These are phyloP conservation scores for Alauda arvensis DNA, from an alignment of 2,797 vertebrate genomes.

Conservation along the genomic window DNA sequence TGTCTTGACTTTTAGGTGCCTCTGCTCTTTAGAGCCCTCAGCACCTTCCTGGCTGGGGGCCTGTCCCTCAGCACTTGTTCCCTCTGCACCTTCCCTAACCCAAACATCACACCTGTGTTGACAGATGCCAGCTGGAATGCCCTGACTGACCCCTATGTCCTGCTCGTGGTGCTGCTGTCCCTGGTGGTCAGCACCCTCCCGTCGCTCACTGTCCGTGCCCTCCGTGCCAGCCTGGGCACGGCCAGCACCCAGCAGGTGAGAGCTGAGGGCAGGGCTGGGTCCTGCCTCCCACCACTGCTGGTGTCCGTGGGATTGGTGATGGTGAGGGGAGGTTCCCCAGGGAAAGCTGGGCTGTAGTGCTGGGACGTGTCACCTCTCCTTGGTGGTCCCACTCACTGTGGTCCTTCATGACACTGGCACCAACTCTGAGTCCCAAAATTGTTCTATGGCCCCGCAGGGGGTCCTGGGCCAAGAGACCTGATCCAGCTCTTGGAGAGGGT, in stretches of 20 bases:
- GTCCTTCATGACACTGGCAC: neutral
- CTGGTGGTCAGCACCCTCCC: slow-evolving; percentile 77
- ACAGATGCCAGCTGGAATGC: slow-evolving; percentile 76
- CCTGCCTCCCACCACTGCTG: accelerated
- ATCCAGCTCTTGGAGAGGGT: neutral
- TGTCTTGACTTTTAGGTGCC: neutral
- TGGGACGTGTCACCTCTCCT: neutral
- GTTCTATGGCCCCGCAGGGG: neutral
- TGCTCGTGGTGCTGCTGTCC: slow-evolving; percentile 82
- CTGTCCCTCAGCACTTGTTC: neutral
- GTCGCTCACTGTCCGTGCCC: slow-evolving; percentile 61
- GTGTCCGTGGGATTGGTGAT: neutral
- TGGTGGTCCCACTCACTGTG: neutral
- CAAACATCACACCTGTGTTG: neutral
- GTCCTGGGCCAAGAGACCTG: neutral
- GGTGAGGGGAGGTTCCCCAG: neutral
- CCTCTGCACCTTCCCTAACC: neutral
- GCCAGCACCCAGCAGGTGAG: slow-evolving; percentile 65
- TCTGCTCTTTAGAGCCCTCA: neutral
- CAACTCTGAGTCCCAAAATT: neutral
- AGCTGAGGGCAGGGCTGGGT: neutral
- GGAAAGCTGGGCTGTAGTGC: neutral
- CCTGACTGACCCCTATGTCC: slow-evolving; percentile 71
- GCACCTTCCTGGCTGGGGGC: neutral
- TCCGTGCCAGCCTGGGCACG: slow-evolving; percentile 35